Evolutionary conservation across 2,888 invertebrate genomes (phyloP).

Genomic region (Salticus scenicus): DNA sequence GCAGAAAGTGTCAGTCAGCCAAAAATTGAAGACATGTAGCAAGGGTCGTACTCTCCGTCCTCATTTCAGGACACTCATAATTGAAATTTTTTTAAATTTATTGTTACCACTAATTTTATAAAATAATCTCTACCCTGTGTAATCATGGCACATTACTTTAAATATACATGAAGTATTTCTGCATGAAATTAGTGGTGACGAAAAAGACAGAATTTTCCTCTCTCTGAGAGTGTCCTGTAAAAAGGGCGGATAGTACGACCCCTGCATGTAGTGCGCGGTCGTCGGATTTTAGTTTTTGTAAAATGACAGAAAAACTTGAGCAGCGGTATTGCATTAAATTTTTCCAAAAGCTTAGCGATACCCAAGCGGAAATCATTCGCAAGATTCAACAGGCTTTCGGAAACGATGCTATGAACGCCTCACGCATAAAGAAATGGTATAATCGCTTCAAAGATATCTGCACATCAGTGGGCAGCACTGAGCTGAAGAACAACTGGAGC

Average conservation of each 20-base stretch:
- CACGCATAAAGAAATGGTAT: not conserved
- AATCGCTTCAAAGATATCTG: not conserved
- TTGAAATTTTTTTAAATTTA: too few relatives aligned
- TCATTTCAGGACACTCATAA: too few relatives aligned
- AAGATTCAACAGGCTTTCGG: not conserved
- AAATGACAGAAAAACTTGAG: not conserved
- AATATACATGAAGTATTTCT: too few relatives aligned
- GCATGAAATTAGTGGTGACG: too few relatives aligned
- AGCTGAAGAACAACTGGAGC: too few relatives aligned
- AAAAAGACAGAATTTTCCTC: too few relatives aligned
- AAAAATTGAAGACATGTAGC: too few relatives aligned
- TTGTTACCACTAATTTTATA: too few relatives aligned
- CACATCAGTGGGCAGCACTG: not conserved
- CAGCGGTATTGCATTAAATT: not conserved
- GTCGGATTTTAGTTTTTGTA: not conserved
- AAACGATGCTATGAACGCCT: not conserved
- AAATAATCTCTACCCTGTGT: too few relatives aligned
- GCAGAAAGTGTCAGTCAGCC: not conserved
- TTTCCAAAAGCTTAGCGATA: not conserved
- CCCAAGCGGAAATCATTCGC: not conserved
- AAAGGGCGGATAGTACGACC: not conserved
- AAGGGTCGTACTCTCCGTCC: too few relatives aligned
- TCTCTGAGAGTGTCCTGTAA: too few relatives aligned
- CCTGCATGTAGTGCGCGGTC: not conserved
- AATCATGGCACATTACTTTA: too few relatives aligned